A percentile compares a stretch with the other conserved stretches of the same genome.
phyloP scores from a whole-genome alignment of 2,888 invertebrate species.

The Drosophila subquinaria region DNA sequence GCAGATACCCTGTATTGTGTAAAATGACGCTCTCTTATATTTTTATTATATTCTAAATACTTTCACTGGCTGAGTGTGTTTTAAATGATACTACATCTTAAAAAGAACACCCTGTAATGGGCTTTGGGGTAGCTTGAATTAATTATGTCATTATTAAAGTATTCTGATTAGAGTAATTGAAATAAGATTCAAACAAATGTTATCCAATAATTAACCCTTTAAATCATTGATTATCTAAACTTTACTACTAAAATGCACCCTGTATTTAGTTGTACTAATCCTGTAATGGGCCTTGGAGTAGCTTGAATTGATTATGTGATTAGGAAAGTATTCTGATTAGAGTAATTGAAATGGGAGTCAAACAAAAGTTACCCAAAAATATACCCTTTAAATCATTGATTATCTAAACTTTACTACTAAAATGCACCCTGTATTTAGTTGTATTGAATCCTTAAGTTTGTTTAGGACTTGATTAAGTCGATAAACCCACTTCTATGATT shows the following conservation, averaged over 20 bases:
- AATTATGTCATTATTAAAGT: neutral
- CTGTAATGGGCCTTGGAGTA: neutral
- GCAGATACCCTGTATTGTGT: no score
- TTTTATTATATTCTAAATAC: no score
- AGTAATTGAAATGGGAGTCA: neutral
- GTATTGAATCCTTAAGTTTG: neutral
- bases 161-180: neutral
- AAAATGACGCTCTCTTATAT: neutral
- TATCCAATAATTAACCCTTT: no score
- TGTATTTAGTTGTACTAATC: no score
- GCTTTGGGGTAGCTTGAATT: neutral
- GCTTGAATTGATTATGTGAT: neutral
- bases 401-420: neutral
- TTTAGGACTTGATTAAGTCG: neutral
- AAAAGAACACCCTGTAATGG: neutral
- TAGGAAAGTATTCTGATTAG: neutral
- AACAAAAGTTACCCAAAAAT: no score
- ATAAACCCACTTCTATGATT: slow-evolving; percentile 1
- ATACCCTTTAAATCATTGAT: neutral
- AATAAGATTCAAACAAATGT: neutral
- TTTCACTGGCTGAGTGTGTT: neutral
- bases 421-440: neutral
- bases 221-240: neutral
- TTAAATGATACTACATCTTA: neutral
- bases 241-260: neutral